Percentiles rank a stretch among this genome's conserved stretches.
phyloP scores from a whole-genome alignment of 2,888 invertebrate genomes.

The Sarcophaga carnaria region DNA sequence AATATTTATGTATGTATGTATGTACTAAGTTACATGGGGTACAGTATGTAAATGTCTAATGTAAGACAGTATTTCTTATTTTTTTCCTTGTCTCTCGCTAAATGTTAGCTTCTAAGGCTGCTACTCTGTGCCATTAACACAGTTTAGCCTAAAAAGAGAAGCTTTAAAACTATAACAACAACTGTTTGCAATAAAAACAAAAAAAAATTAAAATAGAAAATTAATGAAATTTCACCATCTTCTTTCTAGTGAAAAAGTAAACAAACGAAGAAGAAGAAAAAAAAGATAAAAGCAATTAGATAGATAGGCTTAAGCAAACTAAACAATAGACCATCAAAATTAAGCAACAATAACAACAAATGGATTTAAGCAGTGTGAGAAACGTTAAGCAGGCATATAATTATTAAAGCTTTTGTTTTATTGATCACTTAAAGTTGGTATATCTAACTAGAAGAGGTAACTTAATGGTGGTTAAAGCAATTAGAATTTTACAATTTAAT shows the following conservation, averaged over 20 bases:
- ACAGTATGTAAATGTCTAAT: constrained; percentile 41
- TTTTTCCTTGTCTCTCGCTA: constrained; percentile 23
- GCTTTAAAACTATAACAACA: constrained; percentile 43
- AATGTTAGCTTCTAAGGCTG: constrained; percentile 10
- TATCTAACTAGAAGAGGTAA: not conserved
- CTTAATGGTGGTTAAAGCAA: not conserved
- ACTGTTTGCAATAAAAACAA: constrained; percentile 8
- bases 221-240: constrained; percentile 62
- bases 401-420: not conserved
- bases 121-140: constrained; percentile 65
- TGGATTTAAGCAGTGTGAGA: constrained; percentile 36
- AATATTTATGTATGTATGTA: not conserved
- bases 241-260: constrained; percentile 10
- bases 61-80: constrained; percentile 30
- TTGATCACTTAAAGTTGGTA: constrained; percentile 10
- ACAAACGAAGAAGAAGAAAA: constrained; percentile 9
- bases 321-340: constrained; percentile 51
- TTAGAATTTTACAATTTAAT: too few relatives aligned
- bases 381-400: constrained; percentile 1
- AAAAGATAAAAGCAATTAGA: constrained; percentile 31
- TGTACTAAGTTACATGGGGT: not conserved
- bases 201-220: constrained; percentile 49
- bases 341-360: constrained; percentile 41
- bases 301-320: constrained; percentile 7
- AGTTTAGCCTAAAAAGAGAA: constrained; percentile 53